Conservation (phyloP, 2,113 vertebrate species). For the Xiphias gladius region DNA sequence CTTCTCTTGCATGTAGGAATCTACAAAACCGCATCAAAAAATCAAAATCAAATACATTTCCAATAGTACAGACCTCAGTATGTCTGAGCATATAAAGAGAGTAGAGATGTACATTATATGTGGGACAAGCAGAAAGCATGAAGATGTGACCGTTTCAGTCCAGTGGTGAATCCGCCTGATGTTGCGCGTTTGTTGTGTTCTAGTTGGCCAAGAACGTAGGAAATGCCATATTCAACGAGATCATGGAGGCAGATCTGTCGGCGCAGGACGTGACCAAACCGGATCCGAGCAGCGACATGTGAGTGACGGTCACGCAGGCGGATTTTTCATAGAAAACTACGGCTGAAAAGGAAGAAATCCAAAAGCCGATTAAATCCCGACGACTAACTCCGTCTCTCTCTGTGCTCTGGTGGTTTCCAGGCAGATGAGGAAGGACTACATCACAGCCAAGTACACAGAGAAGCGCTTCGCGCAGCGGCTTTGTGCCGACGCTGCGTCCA, state of each 20-base stretch:
- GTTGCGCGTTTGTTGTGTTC: slow-evolving; percentile 27
- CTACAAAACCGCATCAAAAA: too few relatives aligned
- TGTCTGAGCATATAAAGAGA: too few relatives aligned
- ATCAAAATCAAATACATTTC: too few relatives aligned
- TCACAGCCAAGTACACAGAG: slow-evolving; percentile 96
- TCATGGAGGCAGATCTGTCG: slow-evolving; percentile 94
- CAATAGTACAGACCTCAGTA: too few relatives aligned
- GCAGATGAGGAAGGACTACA: slow-evolving; percentile 96
- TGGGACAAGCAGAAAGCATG: too few relatives aligned
- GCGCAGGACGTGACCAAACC: slow-evolving; percentile 88
- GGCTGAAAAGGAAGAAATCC: too few relatives aligned
- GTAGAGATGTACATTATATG: too few relatives aligned
- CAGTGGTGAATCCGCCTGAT: neutral
- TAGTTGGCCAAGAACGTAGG: slow-evolving; percentile 98
- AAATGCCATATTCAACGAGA: slow-evolving; percentile 96
- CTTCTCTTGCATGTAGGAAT: too few relatives aligned
- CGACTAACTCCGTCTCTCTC: neutral
- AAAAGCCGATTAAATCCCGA: too few relatives aligned
- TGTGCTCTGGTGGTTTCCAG: slow-evolving; percentile 73
- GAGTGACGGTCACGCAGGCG: slow-evolving; percentile 65
- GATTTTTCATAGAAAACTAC: too few relatives aligned
- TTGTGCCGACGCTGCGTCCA: slow-evolving; percentile 80
- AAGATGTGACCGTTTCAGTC: too few relatives aligned
- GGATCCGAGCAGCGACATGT: slow-evolving; percentile 93
- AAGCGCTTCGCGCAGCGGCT: slow-evolving; percentile 88